Conservation (phyloP, 2,797 vertebrate species). For the Eurystomus glaucurus region DNA sequence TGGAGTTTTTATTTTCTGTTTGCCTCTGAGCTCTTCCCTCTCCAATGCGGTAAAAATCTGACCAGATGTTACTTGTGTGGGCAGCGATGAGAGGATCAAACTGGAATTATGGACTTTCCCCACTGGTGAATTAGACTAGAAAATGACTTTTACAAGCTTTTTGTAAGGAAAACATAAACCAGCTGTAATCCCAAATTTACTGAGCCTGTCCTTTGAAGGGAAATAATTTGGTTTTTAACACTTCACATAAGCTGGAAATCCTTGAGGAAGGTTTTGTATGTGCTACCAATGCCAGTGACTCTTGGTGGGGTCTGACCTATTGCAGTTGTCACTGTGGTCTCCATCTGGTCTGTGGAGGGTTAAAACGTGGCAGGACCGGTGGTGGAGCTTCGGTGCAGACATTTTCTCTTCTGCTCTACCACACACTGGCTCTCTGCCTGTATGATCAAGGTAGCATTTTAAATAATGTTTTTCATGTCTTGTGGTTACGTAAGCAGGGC, state of each 20-base stretch:
- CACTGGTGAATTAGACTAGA: not conserved
- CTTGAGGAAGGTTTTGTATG: not conserved
- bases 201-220: not conserved
- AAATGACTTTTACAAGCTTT: not conserved
- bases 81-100: not conserved
- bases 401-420: not conserved
- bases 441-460: not conserved
- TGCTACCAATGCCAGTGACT: not conserved
- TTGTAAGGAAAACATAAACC: not conserved
- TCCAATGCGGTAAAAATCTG: not conserved
- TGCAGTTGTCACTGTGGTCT: not conserved
- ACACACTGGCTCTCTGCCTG: not conserved
- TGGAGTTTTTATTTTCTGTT: not conserved
- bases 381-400: not conserved
- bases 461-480: not conserved
- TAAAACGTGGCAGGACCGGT: not conserved
- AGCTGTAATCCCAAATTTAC: not conserved
- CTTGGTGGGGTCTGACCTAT: not conserved
- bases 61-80: not conserved
- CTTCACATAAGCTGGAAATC: not conserved
- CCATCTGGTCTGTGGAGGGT: not conserved
- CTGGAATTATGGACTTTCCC: not conserved
- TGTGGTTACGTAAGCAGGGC: not conserved
- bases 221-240: not conserved
- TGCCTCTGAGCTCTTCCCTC: not conserved